These are phyloP conservation scores for Montipora capitata DNA, from an alignment of 92 coral and sea anemone genomes.

Conservation along the genomic window DNA sequence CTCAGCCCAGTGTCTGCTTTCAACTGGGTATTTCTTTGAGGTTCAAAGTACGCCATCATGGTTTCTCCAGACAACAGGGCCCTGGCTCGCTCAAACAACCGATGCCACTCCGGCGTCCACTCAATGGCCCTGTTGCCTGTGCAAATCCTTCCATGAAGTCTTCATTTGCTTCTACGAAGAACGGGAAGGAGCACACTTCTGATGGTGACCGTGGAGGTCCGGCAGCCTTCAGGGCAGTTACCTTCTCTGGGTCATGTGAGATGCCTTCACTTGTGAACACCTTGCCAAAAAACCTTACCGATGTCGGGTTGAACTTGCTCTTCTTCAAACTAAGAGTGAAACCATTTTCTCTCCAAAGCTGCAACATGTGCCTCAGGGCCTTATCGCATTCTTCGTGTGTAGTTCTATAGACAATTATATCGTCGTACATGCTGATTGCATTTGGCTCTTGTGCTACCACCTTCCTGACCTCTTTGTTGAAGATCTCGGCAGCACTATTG, in stretches of 20 bases:
- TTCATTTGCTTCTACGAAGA: not conserved
- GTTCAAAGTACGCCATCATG: too few relatives aligned
- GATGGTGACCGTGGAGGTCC: not conserved
- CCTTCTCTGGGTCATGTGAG: not conserved
- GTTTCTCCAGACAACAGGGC: too few relatives aligned
- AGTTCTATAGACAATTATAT: not conserved
- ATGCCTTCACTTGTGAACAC: not conserved
- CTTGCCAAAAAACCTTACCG: not conserved
- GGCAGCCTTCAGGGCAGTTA: not conserved
- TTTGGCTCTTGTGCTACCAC: not conserved
- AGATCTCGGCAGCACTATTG: not conserved
- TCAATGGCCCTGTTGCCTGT: too few relatives aligned
- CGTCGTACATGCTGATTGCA: not conserved
- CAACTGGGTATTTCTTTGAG: too few relatives aligned
- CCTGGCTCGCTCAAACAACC: too few relatives aligned
- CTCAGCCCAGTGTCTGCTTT: too few relatives aligned
- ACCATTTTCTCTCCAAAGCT: not conserved
- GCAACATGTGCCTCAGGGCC: not conserved
- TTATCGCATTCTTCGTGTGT: not conserved
- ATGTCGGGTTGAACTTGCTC: not conserved
- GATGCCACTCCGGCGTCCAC: too few relatives aligned
- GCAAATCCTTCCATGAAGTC: too few relatives aligned
- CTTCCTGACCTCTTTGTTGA: not conserved
- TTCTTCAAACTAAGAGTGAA: too few relatives aligned
- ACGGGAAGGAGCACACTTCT: not conserved